Conservation (phyloP, 2,113 vertebrate genomes). For the Indri indri region DNA sequence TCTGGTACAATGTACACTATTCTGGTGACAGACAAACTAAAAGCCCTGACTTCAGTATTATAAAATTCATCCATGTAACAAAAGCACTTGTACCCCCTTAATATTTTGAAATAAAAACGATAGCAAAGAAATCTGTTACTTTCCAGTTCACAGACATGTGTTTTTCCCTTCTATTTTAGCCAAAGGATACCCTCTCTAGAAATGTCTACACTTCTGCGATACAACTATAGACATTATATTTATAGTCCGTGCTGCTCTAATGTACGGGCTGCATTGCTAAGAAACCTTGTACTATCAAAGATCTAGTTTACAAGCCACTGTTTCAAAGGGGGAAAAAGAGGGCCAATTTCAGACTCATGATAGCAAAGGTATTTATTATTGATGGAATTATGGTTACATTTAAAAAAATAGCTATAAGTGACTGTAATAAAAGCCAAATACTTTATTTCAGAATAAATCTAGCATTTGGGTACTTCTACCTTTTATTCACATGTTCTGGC, state of each 20-base stretch:
- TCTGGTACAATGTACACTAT: no score
- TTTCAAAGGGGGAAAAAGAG: not conserved
- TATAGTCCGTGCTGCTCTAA: not conserved
- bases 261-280: not conserved
- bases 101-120: no score
- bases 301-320: not conserved
- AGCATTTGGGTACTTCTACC: not conserved
- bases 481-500: not conserved
- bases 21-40: no score
- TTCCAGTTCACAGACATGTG: not conserved
- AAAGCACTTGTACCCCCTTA: no score
- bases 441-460: not conserved
- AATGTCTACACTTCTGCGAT: not conserved
- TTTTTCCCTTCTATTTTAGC: not conserved
- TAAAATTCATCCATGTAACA: no score
- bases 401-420: not conserved
- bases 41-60: no score
- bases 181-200: not conserved
- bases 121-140: not conserved
- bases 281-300: not conserved
- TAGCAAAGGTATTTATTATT: not conserved
- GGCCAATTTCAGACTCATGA: not conserved
- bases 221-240: not conserved
- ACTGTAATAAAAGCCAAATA: constrained; percentile 15
- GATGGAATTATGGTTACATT: not conserved